Evolutionary conservation across 2,797 vertebrate genomes (phyloP).

Genomic region (Malurus splendens): DNA sequence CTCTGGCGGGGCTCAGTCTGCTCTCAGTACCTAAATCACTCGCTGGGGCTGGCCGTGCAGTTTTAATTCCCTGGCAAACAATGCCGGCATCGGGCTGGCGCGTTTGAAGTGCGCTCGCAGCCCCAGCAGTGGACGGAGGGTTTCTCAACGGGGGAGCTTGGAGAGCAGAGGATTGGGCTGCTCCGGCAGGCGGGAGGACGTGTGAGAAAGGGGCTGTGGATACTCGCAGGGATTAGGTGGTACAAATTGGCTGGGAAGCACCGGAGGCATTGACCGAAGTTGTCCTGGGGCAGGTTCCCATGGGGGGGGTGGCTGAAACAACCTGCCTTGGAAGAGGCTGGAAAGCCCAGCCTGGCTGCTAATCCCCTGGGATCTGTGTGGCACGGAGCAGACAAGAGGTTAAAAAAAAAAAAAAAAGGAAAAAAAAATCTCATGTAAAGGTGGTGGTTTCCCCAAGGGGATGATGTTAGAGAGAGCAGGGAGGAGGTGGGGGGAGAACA

Average conservation of each 20-base stretch:
- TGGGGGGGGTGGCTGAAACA: conserved; percentile 44
- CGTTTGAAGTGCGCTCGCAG: conserved; percentile 37
- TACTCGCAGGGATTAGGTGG: conserved; percentile 72
- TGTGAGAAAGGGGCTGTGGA: conserved; percentile 57
- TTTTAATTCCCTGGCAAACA: conserved; percentile 55
- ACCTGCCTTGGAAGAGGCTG: conserved; percentile 41
- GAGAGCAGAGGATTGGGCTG: conserved; percentile 50
- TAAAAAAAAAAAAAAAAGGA: not conserved
- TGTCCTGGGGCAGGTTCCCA: conserved; percentile 71
- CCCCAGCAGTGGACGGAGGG: conserved; percentile 29
- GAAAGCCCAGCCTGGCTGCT: conserved; percentile 48
- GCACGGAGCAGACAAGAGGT: conserved; percentile 55
- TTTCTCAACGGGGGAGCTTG: conserved; percentile 3
- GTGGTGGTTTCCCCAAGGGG: conserved; percentile 44
- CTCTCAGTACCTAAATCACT: conserved; percentile 61
- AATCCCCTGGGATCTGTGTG: conserved; percentile 64
- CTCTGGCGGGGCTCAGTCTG: conserved; percentile 24
- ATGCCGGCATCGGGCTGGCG: conserved; percentile 8
- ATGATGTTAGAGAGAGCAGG: conserved; percentile 66
- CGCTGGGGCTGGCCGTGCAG: conserved; percentile 23
- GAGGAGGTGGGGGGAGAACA: conserved; percentile 60
- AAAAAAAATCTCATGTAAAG: conserved; percentile 54
- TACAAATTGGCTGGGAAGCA: conserved; percentile 73
- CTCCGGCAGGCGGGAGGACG: conserved; percentile 18
- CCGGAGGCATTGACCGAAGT: conserved; percentile 58